A percentile compares a stretch with the other conserved stretches of the same genome.
phyloP scores from a whole-genome alignment of 2,888 invertebrate genomes.

The Lasioglossum morio region DNA sequence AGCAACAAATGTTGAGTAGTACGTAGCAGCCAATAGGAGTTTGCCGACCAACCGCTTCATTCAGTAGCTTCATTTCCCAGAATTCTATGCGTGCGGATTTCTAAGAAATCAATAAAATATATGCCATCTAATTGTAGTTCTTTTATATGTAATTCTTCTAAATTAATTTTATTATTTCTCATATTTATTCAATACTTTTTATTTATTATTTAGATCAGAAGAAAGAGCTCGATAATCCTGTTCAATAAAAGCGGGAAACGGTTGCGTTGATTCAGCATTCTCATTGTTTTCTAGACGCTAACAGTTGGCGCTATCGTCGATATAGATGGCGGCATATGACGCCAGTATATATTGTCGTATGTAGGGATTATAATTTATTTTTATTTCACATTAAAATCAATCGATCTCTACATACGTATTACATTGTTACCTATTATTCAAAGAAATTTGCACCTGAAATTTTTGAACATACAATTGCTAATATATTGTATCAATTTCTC shows the following conservation, averaged over 20 bases:
- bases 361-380: neutral
- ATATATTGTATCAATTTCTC: neutral
- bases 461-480: neutral
- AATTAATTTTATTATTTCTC: constrained; percentile 24
- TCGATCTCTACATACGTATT: neutral
- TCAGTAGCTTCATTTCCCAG: constrained; percentile 68
- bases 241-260: constrained; percentile 59
- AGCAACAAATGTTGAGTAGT: constrained; percentile 48
- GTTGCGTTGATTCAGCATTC: constrained; percentile 45
- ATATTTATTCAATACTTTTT: neutral
- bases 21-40: constrained; percentile 69
- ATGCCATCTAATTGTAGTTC: constrained; percentile 15
- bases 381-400: neutral
- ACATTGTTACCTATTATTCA: neutral
- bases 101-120: constrained; percentile 75
- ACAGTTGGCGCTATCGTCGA: constrained; percentile 38
- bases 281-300: constrained; percentile 35
- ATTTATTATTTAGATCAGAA: neutral
- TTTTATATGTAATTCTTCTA: neutral
- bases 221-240: neutral
- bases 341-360: neutral
- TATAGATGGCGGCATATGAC: constrained; percentile 32
- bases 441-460: neutral
- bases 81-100: constrained; percentile 56
- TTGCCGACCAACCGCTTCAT: constrained; percentile 63